Percentiles rank a stretch among this genome's conserved stretches.
Evolutionary conservation across 2,888 invertebrate genomes (phyloP).

Genomic region (Lepidocyrtinus sp.): DNA sequence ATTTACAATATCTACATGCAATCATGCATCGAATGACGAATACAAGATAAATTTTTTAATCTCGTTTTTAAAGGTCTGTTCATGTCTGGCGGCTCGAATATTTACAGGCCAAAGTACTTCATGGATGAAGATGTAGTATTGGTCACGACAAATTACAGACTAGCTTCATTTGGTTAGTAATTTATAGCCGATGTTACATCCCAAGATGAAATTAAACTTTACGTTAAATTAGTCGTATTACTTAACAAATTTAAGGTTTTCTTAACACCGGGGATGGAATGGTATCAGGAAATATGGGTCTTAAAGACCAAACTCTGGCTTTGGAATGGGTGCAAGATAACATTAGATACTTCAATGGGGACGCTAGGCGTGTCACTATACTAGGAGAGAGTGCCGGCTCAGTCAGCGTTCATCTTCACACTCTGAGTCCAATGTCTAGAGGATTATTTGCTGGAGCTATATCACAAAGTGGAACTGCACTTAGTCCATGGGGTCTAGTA

Average conservation of each 20-base stretch:
- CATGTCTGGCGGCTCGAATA: slow-evolving; percentile 57
- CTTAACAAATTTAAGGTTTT: too few relatives aligned
- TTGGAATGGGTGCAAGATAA: slow-evolving; percentile 59
- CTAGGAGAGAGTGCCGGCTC: slow-evolving; percentile 55
- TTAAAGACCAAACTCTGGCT: slow-evolving; percentile 45
- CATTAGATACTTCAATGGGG: slow-evolving; percentile 51
- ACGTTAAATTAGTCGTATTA: too few relatives aligned
- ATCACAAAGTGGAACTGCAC: slow-evolving; percentile 58
- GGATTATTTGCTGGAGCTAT: slow-evolving; percentile 58
- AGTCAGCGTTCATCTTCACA: slow-evolving; percentile 55
- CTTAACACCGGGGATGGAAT: slow-evolving; percentile 58
- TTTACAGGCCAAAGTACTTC: slow-evolving; percentile 56
- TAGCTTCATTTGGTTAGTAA: slow-evolving; percentile 50
- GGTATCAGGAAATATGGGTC: slow-evolving; percentile 55
- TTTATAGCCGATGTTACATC: neutral
- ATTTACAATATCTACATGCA: neutral
- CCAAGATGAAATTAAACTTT: too few relatives aligned
- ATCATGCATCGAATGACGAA: too few relatives aligned
- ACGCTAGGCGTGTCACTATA: slow-evolving; percentile 47
- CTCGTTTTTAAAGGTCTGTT: slow-evolving; percentile 46
- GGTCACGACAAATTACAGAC: slow-evolving; percentile 56
- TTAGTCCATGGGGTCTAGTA: slow-evolving; percentile 59
- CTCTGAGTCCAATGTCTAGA: slow-evolving; percentile 58
- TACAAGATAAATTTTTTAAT: neutral
- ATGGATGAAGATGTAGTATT: slow-evolving; percentile 58